Conservation (phyloP, 92 coral and sea anemone genomes). For the Porites cylindrica region DNA sequence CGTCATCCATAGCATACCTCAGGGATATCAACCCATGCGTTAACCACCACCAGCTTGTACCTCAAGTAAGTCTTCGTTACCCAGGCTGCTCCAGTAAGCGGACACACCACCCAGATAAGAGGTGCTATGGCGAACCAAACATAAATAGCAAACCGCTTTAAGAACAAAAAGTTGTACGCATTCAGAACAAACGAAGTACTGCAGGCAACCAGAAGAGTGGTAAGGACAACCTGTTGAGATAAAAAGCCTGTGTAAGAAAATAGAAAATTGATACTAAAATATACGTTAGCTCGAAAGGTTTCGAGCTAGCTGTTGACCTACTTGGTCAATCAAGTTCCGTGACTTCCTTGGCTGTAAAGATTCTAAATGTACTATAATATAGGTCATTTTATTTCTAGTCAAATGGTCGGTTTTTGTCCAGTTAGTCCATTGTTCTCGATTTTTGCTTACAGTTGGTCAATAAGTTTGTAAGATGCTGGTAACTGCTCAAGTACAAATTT, state of each 20-base stretch:
- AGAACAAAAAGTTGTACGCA: conserved; percentile 92
- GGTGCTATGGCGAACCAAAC: conserved; percentile 97
- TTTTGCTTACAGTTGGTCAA: too few relatives aligned
- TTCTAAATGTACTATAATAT: too few relatives aligned
- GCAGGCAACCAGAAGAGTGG: conserved; percentile 89
- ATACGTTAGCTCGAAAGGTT: too few relatives aligned
- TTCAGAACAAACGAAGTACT: conserved; percentile 93
- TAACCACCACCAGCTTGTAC: conserved; percentile 93
- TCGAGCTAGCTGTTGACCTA: too few relatives aligned
- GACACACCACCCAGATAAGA: conserved; percentile 88
- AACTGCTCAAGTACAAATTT: too few relatives aligned
- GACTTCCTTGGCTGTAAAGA: too few relatives aligned
- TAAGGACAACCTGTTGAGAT: conserved; percentile 80
- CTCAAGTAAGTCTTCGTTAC: conserved; percentile 84
- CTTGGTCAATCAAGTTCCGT: too few relatives aligned
- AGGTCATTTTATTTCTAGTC: too few relatives aligned
- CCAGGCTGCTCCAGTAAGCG: conserved; percentile 95
- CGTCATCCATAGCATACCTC: conserved; percentile 34
- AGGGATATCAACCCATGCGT: conserved; percentile 99
- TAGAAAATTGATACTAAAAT: too few relatives aligned
- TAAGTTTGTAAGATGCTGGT: too few relatives aligned
- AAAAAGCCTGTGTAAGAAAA: background rate
- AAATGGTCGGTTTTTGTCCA: too few relatives aligned
- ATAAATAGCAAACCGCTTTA: conserved; percentile 86
- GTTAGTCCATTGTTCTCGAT: too few relatives aligned